phyloP scores from a whole-genome alignment of 2,113 vertebrate species.

The Sinocyclocheilus grahami region DNA sequence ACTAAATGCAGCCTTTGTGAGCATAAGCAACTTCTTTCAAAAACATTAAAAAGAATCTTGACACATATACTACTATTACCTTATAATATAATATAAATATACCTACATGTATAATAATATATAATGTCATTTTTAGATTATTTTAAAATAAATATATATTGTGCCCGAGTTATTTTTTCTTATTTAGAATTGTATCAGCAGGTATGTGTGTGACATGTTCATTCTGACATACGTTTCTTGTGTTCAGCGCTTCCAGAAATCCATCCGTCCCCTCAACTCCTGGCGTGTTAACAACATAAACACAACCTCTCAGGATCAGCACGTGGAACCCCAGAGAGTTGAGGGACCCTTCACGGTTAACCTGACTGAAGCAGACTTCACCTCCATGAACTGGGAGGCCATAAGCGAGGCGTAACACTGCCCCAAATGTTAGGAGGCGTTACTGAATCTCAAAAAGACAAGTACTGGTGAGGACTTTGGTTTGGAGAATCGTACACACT shows the following conservation, averaged over 20 bases:
- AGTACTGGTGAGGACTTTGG: neutral
- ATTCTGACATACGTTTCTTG: neutral
- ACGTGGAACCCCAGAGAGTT: slow-evolving; percentile 55
- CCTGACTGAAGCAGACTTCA: slow-evolving; percentile 74
- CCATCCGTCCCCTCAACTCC: slow-evolving; percentile 78
- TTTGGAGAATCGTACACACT: neutral
- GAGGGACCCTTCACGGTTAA: slow-evolving; percentile 76
- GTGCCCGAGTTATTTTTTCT: too few species aligned
- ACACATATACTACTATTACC: too few species aligned
- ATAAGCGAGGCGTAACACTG: slow-evolving; percentile 61
- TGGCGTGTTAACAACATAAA: slow-evolving; percentile 75
- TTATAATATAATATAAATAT: too few species aligned
- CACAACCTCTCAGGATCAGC: slow-evolving; percentile 34
- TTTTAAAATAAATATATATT: too few species aligned
- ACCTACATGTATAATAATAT: too few species aligned
- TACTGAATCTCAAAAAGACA: neutral
- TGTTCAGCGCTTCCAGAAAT: slow-evolving; percentile 77
- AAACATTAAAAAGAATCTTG: too few species aligned
- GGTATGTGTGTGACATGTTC: neutral
- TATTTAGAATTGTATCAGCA: neutral
- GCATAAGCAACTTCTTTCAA: too few species aligned
- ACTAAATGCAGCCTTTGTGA: too few species aligned
- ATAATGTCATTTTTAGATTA: too few species aligned
- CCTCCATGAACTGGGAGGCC: slow-evolving; percentile 64
- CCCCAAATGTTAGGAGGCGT: neutral